Conservation (phyloP, 2,888 invertebrate species). For the Mimachlamys varia region DNA sequence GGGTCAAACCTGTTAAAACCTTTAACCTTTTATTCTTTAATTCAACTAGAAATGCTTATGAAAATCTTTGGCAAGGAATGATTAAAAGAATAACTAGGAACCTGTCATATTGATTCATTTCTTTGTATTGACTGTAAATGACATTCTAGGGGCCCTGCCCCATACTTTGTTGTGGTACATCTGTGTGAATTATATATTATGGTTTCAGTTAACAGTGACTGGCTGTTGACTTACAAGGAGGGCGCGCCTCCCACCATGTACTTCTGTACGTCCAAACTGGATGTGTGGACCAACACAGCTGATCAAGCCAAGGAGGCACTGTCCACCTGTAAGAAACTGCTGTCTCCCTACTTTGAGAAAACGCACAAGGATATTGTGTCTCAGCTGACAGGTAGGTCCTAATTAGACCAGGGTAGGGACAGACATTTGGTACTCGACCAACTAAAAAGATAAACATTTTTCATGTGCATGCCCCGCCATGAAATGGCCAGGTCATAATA, state of each 20-base stretch:
- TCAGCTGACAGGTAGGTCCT: conserved; percentile 74
- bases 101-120: no score
- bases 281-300: conserved; percentile 77
- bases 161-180: no score
- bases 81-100: no score
- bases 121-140: neutral
- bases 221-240: conserved; percentile 72
- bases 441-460: no score
- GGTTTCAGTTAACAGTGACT: conserved; percentile 77
- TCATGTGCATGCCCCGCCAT: no score
- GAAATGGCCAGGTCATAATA: no score
- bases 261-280: conserved; percentile 77
- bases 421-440: no score
- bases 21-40: no score
- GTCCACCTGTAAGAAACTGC: conserved; percentile 61
- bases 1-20: no score
- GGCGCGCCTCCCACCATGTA: conserved; percentile 72
- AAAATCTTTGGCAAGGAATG: no score
- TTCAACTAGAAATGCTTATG: no score
- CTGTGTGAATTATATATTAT: neutral
- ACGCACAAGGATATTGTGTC: conserved; percentile 75
- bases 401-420: no score
- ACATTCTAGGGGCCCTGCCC: neutral
- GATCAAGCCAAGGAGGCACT: conserved; percentile 76
- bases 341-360: conserved; percentile 75